Conservation (phyloP, 1,140 invertebrate species). For the Chymomyza costata region DNA sequence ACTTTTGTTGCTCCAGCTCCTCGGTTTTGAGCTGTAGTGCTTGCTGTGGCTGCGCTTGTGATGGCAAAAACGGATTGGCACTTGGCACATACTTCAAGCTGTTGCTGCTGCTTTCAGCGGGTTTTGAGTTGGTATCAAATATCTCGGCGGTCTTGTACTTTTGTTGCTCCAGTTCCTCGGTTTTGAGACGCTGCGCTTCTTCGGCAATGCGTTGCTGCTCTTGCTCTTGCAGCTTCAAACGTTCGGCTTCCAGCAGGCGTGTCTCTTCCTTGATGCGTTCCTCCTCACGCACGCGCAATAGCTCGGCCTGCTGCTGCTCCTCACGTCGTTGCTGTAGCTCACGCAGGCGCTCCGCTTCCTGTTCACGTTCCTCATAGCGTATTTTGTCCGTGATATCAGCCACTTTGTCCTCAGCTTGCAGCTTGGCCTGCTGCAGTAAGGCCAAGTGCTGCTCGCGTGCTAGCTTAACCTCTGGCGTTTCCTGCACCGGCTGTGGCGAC, state of each 20-base stretch:
- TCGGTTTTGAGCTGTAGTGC: slow-evolving; percentile 16
- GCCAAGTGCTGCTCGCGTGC: slow-evolving; percentile 50
- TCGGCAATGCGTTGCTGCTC: slow-evolving; percentile 39
- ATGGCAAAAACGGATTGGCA: slow-evolving; percentile 10
- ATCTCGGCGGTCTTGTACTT: slow-evolving; percentile 1
- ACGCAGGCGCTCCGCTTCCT: slow-evolving; percentile 28
- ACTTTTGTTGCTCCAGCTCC: slow-evolving; percentile 3
- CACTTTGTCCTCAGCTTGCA: slow-evolving; percentile 43
- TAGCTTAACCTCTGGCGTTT: slow-evolving; percentile 33
- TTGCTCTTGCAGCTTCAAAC: slow-evolving; percentile 34
- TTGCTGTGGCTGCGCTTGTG: slow-evolving; percentile 5
- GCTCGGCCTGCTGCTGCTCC: slow-evolving; percentile 37
- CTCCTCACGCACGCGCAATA: slow-evolving; percentile 39
- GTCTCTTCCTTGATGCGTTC: slow-evolving; percentile 44
- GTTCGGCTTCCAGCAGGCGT: slow-evolving; percentile 38
- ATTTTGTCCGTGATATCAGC: slow-evolving; percentile 44
- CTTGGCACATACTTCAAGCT: slow-evolving; percentile 17
- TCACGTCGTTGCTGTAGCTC: slow-evolving; percentile 39
- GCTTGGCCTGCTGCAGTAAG: slow-evolving; percentile 37
- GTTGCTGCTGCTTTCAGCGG: slow-evolving; percentile 1
- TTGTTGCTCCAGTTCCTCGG: slow-evolving; percentile 7
- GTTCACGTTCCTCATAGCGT: slow-evolving; percentile 41
- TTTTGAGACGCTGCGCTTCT: slow-evolving; percentile 19
- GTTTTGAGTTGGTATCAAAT: neutral
- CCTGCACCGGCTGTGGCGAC: slow-evolving; percentile 19